Evolutionary conservation across 2,797 vertebrate species (phyloP), one percentile per base, ranked within the genome.

Genomic region (Chanos chanos): DNA sequence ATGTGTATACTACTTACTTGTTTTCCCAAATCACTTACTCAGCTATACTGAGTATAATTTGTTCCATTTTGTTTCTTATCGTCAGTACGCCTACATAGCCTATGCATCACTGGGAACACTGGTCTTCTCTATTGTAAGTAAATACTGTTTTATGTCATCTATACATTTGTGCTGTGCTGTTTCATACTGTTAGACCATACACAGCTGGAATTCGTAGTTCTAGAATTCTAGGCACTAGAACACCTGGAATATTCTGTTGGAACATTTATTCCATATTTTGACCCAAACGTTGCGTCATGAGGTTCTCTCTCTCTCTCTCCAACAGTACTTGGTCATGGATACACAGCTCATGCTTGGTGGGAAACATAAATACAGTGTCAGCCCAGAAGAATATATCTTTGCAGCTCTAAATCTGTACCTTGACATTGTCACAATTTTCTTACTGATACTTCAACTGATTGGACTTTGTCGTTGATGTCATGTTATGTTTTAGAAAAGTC

Each of bases 321-420:
- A 41, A 41, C 79, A 92, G 90, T 94, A 93, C 76, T 59, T 93
- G 83, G 90, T 92, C 69, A 74, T 90, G 61, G 91, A 92, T 44
- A 90, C 90, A 5, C 89, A 92, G 79, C 76, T 91, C 15, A 90
- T 89, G 60, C 62, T 94, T 21, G 91, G 90, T 21, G 85, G 82
- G 37, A 92, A 88, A 36, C 81, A 90, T 66, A 85, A 86, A 59
- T 89, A 83, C 57, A 9, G 75, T 36, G 13, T 92, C 62, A 83
- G 76, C 75, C 89, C 90, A 0, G 90, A 94, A 71, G 92, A 94
- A 60, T 92, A 93, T 4, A 66, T 93, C 45, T 93, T 91, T 66
- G 89, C 92, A 33, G 83, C 86, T 21, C 86, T 92, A 50, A 94
- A 86, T 70, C 88, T 94, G 45, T 94, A 91, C 68, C 53, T 95